Base-by-base conservation (phyloP, 2,797 vertebrate genomes). In the Sebastes iracundus region DNA sequence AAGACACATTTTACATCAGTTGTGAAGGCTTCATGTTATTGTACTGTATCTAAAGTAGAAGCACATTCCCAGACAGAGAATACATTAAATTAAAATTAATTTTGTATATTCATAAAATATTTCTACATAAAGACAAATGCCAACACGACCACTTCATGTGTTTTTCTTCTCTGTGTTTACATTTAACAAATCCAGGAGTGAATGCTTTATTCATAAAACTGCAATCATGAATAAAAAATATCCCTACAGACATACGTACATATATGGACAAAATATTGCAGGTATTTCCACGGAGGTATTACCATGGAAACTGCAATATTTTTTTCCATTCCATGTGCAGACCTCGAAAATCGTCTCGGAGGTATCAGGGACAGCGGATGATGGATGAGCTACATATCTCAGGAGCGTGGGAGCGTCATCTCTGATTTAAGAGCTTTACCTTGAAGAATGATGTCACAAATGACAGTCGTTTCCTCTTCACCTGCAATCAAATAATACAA, bases 301-400 rank as follows among this genome's bases (percentile, higher is more conserved):
- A 30, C 83, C 79, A 87, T 87, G 80, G 90, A 76, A 91, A 90
- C 84, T 33, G 56, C 66, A 75, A 30, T 56, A 61, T 77, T 72
- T 75, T 46, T 61, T 55, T 42, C 38, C 30, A 13, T 16, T 83
- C 55, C 52, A 46, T 58, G 68, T 87, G 72, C 66, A 84, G 75
- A 85, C 75, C 60, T 62, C 80, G 62, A 79, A 35, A 70, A 52
- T 13, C 0, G 1, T 3, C 62, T 72, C 25, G 12, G 14, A 38
- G 67, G 55, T 72, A 14, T 46, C 58, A 25, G 56, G 46, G 59
- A 71, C 56, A n/a, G 66, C 13, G 0, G 61, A 72, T 89, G 76
- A 90, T 87, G 60, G 77, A 89, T 81, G 80, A 72, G 74, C 49
- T 74, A 22, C 9, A 56, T 76, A 71, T 75, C 42, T 79, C 71